phyloP scores from a whole-genome alignment of 2,113 vertebrate species.

The Epinephelus moara region DNA sequence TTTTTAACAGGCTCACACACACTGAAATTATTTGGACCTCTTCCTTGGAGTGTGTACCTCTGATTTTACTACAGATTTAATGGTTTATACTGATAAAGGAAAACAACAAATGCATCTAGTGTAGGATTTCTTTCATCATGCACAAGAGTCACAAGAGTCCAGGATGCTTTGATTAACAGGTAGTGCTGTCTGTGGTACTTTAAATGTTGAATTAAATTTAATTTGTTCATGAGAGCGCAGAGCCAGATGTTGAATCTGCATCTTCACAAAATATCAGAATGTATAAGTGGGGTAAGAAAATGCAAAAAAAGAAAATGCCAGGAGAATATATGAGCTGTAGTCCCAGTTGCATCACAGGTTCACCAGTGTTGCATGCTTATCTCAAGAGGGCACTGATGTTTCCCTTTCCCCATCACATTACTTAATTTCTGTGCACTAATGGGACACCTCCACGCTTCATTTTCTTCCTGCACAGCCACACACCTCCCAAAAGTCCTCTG shows the following conservation, averaged over 20 bases:
- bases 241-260: neutral
- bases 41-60: slow-evolving; percentile 7
- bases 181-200: neutral
- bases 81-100: slow-evolving; percentile 14
- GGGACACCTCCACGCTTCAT: neutral
- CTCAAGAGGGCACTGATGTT: neutral
- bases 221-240: neutral
- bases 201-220: neutral
- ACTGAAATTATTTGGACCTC: slow-evolving; percentile 39
- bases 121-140: neutral
- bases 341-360: neutral
- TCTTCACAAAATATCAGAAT: neutral
- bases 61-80: slow-evolving; percentile 27
- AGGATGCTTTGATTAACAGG: neutral
- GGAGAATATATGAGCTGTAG: neutral
- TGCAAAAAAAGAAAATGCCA: neutral
- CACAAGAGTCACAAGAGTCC: neutral
- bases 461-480: neutral
- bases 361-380: neutral
- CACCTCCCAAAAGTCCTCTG: neutral
- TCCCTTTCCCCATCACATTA: neutral
- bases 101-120: slow-evolving; percentile 5
- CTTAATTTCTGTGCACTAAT: neutral
- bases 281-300: neutral
- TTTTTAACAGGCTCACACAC: slow-evolving; percentile 47